Percentiles rank a stretch among this genome's conserved stretches.
Evolutionary conservation across 1,140 invertebrate genomes (phyloP).

Genomic region (Drosophila rhopaloa): DNA sequence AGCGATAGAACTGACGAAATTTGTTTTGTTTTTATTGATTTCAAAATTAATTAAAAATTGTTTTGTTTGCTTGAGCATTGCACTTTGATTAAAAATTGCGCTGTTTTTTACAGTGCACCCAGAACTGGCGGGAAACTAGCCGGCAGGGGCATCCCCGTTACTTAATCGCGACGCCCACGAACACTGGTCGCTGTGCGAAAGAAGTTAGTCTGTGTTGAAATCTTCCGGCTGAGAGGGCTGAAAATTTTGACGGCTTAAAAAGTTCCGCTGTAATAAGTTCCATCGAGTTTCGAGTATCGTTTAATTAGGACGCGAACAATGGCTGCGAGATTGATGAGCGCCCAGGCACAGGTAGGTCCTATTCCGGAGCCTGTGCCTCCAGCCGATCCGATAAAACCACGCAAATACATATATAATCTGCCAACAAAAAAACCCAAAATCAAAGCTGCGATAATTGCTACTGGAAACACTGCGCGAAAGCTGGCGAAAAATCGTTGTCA

Average conservation of each 20-base stretch:
- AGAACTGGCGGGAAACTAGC: not conserved
- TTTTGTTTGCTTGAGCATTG: too few species aligned
- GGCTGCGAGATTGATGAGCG: conserved; percentile 74
- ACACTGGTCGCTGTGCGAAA: conserved; percentile 22
- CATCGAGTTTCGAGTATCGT: conserved; percentile 32
- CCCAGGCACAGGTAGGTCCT: conserved; percentile 72
- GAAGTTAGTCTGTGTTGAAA: conserved; percentile 76
- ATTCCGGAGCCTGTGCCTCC: conserved; percentile 30
- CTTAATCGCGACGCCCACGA: conserved; percentile 10
- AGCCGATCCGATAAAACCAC: not conserved
- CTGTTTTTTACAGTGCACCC: not conserved
- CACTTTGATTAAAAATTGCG: not conserved
- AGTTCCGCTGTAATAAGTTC: conserved; percentile 41
- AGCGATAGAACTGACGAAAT: too few species aligned
- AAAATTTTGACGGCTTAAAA: conserved; percentile 71
- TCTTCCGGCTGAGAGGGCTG: conserved; percentile 84
- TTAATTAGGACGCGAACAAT: conserved; percentile 61
- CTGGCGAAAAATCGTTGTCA: conserved; percentile 32
- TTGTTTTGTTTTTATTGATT: too few species aligned
- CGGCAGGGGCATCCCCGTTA: not conserved
- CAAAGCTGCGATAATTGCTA: conserved; percentile 50
- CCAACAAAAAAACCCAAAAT: conserved; percentile 14
- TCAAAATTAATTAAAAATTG: too few species aligned
- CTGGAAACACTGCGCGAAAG: conserved; percentile 25
- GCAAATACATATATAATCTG: conserved; percentile 9